A percentile compares a stretch with the other conserved stretches of the same genome.
phyloP scores from a whole-genome alignment of 2,888 invertebrate species.

The Eurois occulta region DNA sequence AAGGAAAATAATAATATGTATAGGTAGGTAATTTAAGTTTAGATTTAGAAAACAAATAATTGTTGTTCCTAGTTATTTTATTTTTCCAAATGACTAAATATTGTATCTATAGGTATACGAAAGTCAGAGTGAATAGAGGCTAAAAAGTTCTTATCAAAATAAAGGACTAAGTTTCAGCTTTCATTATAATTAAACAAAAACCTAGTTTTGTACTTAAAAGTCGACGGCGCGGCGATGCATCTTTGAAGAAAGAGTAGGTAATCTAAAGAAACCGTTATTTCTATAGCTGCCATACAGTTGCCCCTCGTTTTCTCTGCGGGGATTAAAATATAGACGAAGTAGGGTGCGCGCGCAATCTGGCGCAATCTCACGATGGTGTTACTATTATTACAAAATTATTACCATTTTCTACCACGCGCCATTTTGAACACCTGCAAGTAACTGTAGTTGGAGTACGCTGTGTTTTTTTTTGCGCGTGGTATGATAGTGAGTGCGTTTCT shows the following conservation, averaged over 20 bases:
- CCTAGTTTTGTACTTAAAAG: slow-evolving; percentile 31
- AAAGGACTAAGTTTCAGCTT: neutral
- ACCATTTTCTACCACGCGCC: slow-evolving; percentile 63
- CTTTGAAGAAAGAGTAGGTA: slow-evolving; percentile 8
- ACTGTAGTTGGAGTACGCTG: slow-evolving; percentile 51
- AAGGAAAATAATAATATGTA: too few relatives aligned
- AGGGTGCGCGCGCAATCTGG: slow-evolving; percentile 56
- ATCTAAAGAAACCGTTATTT: slow-evolving; percentile 56
- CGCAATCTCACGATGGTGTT: slow-evolving; percentile 49
- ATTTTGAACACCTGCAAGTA: slow-evolving; percentile 56
- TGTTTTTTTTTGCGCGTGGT: slow-evolving; percentile 33
- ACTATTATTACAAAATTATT: slow-evolving; percentile 54
- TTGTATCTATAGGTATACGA: too few relatives aligned
- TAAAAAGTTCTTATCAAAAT: too few relatives aligned
- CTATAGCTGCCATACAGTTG: slow-evolving; percentile 24
- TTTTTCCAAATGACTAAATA: too few relatives aligned
- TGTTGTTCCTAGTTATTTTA: too few relatives aligned
- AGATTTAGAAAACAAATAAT: too few relatives aligned
- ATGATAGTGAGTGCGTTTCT: slow-evolving; percentile 39
- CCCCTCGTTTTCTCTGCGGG: slow-evolving; percentile 47
- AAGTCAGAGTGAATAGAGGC: too few relatives aligned
- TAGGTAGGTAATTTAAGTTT: too few relatives aligned
- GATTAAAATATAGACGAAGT: slow-evolving; percentile 7
- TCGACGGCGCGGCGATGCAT: too few relatives aligned
- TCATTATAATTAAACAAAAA: neutral